Percentiles rank a stretch among this genome's conserved stretches.
Evolutionary conservation across 2,888 invertebrate species (phyloP).

Genomic region (Chrysolina haemoptera): DNA sequence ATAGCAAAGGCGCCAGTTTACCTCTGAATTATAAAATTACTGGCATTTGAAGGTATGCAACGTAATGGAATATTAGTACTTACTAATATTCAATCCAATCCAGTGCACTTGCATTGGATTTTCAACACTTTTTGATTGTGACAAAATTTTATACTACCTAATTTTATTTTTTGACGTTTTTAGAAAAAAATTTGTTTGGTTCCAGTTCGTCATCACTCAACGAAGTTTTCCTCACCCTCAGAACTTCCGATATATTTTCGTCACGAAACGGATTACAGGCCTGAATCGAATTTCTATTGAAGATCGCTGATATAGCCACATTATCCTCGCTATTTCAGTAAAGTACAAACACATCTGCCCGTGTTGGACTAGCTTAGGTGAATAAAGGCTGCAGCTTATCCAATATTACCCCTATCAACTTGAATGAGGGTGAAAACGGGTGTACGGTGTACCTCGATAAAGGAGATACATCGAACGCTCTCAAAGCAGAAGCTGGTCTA

Average conservation of each 20-base stretch:
- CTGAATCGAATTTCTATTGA: background rate
- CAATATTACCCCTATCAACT: background rate
- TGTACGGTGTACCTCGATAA: background rate
- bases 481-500: background rate
- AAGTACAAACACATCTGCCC: background rate
- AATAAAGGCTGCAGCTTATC: background rate
- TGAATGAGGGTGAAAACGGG: background rate
- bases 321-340: background rate
- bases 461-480: constrained; percentile 1
- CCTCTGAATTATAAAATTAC: background rate
- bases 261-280: background rate
- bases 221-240: background rate
- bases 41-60: background rate
- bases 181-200: too few species aligned
- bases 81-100: too few species aligned
- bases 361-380: background rate
- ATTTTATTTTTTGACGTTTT: too few species aligned
- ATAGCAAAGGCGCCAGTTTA: background rate
- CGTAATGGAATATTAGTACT: background rate
- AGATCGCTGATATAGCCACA: background rate
- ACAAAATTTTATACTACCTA: too few species aligned
- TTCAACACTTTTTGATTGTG: too few species aligned
- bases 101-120: too few species aligned
- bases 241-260: background rate
- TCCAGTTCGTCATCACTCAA: background rate